Base-by-base conservation (phyloP, 2,797 vertebrate genomes). In the Menidia menidia region DNA sequence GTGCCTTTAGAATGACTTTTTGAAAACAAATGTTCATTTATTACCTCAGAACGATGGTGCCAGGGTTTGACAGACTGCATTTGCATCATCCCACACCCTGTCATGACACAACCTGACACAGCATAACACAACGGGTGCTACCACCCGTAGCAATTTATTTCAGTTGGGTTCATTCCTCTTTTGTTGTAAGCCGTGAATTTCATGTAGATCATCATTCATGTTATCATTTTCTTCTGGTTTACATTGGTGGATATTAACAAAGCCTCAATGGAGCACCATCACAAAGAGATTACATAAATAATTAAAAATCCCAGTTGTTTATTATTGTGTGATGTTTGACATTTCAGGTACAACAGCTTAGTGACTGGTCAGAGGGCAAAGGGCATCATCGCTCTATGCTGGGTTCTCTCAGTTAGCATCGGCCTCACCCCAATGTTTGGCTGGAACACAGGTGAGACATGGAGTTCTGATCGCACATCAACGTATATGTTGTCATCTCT, bases 351-450 rank as follows among this genome's bases (percentile, higher is more conserved):
- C 91, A 97, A 92, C 87, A 95, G 96, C 73, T 82, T 99, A 85
- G 97, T 99, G 91, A 99, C 98, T 0, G 93, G 94, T 58, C 78
- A 74, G 15, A 94, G 96, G 80, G 97, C 97, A 47, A 98, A 97
- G 88, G 92, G 91, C 58, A 94, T 98, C 88, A 96, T 99, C 51
- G 95, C 94, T 0, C 62, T 99, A 82, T 99, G 97, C 89, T 99
- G 98, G 98, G 84, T 96, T 45, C 83, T 99, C 60, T 99, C 98
- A 1, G 92, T 96, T 0, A 90, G 91, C 76, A 99, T 99, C 0
- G 98, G 98, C 74, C 87, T 99, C 81, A 98, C 96, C 0, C 98
- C 98, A 0, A 97, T 99, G 95, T 82, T 98, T 55, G 98, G 97
- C 78, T 99, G 97, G 98, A 94, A 97, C 92, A 93, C 51, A 18